phyloP scores from a whole-genome alignment of 92 coral and sea anemone genomes.

The Zoanthus sansibaricus region DNA sequence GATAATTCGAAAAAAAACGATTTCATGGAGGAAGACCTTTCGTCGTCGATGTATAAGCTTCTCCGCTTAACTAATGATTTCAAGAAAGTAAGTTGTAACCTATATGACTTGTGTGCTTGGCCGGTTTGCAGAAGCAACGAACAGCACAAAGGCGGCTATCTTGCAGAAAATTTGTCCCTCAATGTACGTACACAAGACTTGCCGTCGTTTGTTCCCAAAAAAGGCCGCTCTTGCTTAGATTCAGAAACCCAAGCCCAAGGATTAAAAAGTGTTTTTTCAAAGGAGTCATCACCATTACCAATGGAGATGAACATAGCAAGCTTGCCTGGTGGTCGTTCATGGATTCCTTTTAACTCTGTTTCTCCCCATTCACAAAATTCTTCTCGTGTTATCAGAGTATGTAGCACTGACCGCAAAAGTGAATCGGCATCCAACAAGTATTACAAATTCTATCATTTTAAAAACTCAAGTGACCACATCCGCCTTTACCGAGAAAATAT shows the following conservation, averaged over 20 bases:
- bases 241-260: constrained; percentile 9
- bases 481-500: constrained; percentile 76
- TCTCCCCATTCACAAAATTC: constrained; percentile 8
- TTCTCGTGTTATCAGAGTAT: constrained; percentile 17
- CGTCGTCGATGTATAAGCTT: constrained; percentile 27
- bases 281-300: background rate
- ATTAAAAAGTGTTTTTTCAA: constrained; percentile 1
- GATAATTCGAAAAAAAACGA: constrained; percentile 10
- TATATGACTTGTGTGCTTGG: constrained; percentile 61
- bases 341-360: constrained; percentile 36
- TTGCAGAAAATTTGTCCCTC: constrained; percentile 15
- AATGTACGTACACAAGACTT: constrained; percentile 15
- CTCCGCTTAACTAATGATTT: constrained; percentile 13
- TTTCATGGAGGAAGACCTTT: constrained; percentile 6
- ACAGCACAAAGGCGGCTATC: constrained; percentile 64
- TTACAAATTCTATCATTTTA: constrained; percentile 77
- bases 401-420: background rate
- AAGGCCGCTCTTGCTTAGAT: constrained; percentile 28
- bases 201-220: background rate
- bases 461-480: constrained; percentile 63
- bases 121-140: constrained; percentile 62
- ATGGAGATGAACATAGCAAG: background rate
- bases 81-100: constrained; percentile 2
- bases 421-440: constrained; percentile 55
- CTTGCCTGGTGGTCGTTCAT: background rate